Base-by-base conservation (phyloP, 2,888 invertebrate genomes). In the Nebria brevicollis region DNA sequence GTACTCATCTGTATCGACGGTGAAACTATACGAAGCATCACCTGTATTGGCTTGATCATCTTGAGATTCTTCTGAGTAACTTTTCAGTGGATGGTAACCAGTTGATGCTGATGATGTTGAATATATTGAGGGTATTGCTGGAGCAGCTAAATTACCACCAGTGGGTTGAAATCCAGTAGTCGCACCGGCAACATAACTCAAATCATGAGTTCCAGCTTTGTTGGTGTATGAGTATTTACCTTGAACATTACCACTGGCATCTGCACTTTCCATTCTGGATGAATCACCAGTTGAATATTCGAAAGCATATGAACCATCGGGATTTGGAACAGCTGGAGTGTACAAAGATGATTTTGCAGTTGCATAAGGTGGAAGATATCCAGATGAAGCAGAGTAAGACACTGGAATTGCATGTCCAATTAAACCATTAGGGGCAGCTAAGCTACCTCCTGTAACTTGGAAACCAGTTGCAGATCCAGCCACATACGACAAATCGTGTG, bases 61-160 rank as follows among this genome's bases (percentile, higher is more conserved):
- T 11, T 25, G 43, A 42, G 72, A 20, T 15, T 72, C 68, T 10
- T 54, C 54, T 43, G 81, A 25, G 75, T 70, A 66, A 13, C 25
- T 25, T 25, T 68, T 73, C 2, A 77, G 64, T 72, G 73, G 41
- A n/a, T 75, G 70, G 54, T 74, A 75, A 54, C 54, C 13, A 13
- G 54, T 6, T 15, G 77, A 20, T 43, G 15, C 72, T 65, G 72
- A 15, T 42, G 81, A 41, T 66, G 74, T 2, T 10, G 77, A 65
- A 8, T 70, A 66, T 25, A 64, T 13, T 41, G 73, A 83, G 82
- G 72, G 73, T 25, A 43, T 54, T 78, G 75, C 85, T 15, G 85
- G 85, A 66, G 65, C 74, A 15, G 87, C 85, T 83, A 89, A 86
- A 83, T 86, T 88, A 66, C 89, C 89, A 72, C 88, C 88, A 83